phyloP scores from a whole-genome alignment of 2,113 vertebrate genomes.

The Phycodurus eques region DNA sequence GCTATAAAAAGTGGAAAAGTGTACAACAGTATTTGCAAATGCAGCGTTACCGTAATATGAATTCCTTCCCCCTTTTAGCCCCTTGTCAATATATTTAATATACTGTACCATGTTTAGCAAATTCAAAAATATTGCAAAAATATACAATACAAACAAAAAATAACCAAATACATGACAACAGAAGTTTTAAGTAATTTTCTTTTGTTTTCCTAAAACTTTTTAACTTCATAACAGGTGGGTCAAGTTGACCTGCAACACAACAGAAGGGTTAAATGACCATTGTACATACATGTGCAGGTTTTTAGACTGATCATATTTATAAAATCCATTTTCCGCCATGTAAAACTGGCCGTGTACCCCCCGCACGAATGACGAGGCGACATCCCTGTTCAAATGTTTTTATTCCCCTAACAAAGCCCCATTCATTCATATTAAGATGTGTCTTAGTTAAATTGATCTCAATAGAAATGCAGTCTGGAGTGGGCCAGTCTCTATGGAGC shows the following conservation, averaged over 20 bases:
- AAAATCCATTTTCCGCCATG: not conserved
- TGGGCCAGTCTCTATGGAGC: constrained; percentile 67
- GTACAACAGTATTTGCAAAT: no score
- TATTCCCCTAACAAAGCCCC: constrained; percentile 65
- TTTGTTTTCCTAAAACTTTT: no score
- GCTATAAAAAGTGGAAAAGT: no score
- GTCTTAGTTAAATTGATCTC: constrained; percentile 72
- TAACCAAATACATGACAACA: no score
- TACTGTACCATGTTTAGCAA: no score
- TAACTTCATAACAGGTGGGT: no score
- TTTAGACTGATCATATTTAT: not conserved
- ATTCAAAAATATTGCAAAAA: no score
- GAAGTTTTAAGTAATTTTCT: no score
- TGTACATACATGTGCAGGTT: not conserved
- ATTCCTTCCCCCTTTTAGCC: no score
- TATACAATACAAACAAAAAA: no score
- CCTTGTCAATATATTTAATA: no score
- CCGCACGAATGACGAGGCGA: constrained; percentile 47
- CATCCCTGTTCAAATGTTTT: constrained; percentile 70
- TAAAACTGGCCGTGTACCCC: constrained; percentile 35
- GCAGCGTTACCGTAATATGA: no score
- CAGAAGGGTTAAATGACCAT: not conserved
- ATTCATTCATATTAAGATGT: constrained; percentile 74
- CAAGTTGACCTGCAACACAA: not conserved
- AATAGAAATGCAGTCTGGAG: constrained; percentile 70